Percentiles rank a stretch among this genome's conserved stretches.
Evolutionary conservation across 2,888 invertebrate genomes (phyloP).

Genomic region (Ceriagrion tenellum): DNA sequence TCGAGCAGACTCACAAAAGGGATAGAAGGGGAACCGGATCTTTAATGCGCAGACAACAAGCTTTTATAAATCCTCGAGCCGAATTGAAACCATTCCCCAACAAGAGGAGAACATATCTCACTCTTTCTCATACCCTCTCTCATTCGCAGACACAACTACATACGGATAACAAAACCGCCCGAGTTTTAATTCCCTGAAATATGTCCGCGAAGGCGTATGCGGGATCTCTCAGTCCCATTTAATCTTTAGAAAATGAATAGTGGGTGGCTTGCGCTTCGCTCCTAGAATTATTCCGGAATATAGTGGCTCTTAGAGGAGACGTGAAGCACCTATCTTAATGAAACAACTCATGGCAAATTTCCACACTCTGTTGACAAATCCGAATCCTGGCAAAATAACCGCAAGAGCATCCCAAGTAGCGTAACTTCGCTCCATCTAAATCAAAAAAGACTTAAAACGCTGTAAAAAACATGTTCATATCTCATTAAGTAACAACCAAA

Average conservation of each 20-base stretch:
- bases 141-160: neutral
- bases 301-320: neutral
- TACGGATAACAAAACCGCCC: neutral
- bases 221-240: neutral
- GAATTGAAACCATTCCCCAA: neutral
- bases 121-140: neutral
- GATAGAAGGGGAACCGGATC: neutral
- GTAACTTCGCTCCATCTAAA: no score
- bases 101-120: neutral
- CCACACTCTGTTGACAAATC: no score
- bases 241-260: neutral
- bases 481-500: no score
- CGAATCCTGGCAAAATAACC: no score
- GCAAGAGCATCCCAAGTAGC: no score
- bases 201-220: neutral
- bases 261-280: neutral
- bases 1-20: constrained; percentile 1
- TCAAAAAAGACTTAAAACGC: no score
- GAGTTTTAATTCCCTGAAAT: neutral
- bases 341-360: no score
- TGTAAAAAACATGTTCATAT: no score
- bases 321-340: no score
- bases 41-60: neutral
- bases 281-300: neutral
- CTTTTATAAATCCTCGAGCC: neutral